Evolutionary conservation across 2,888 invertebrate genomes (phyloP).

Genomic region (Xanthorhoe spadicearia): DNA sequence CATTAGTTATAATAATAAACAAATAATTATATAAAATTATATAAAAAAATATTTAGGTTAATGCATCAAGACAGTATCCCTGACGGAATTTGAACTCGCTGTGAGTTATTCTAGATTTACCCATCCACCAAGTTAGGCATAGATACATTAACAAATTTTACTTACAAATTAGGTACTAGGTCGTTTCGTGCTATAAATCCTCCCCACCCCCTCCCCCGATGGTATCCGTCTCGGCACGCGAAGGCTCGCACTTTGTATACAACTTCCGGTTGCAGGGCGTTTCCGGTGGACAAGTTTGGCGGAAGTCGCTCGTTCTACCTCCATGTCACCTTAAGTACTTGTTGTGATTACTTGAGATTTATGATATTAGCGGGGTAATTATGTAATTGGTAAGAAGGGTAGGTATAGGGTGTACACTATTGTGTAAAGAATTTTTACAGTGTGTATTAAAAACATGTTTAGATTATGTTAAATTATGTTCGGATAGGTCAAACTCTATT

Average conservation of each 20-base stretch:
- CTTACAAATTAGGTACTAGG: slow-evolving; percentile 18
- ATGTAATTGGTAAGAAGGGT: slow-evolving; percentile 32
- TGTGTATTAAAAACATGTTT: too few species aligned
- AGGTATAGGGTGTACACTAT: not conserved
- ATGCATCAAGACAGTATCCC: too few species aligned
- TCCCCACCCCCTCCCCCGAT: slow-evolving; percentile 36
- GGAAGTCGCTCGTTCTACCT: slow-evolving; percentile 72
- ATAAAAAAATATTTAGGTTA: too few species aligned
- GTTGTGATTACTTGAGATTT: slow-evolving; percentile 77
- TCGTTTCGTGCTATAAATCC: slow-evolving; percentile 39
- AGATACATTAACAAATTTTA: slow-evolving; percentile 9
- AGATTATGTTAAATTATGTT: too few species aligned
- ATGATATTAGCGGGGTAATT: slow-evolving; percentile 68
- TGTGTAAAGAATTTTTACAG: not conserved
- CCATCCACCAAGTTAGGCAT: too few species aligned
- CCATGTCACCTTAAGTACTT: slow-evolving; percentile 79
- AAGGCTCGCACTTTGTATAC: slow-evolving; percentile 83
- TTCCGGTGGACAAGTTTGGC: slow-evolving; percentile 68
- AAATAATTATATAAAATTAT: too few species aligned
- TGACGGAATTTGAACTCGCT: too few species aligned
- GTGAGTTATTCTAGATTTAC: too few species aligned
- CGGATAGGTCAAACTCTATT: too few species aligned
- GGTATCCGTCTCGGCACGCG: slow-evolving; percentile 64
- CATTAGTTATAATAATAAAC: too few species aligned
- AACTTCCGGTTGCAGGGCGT: slow-evolving; percentile 67